Base-by-base conservation (phyloP, 2,888 invertebrate species). In the Dasypogon diadema region DNA sequence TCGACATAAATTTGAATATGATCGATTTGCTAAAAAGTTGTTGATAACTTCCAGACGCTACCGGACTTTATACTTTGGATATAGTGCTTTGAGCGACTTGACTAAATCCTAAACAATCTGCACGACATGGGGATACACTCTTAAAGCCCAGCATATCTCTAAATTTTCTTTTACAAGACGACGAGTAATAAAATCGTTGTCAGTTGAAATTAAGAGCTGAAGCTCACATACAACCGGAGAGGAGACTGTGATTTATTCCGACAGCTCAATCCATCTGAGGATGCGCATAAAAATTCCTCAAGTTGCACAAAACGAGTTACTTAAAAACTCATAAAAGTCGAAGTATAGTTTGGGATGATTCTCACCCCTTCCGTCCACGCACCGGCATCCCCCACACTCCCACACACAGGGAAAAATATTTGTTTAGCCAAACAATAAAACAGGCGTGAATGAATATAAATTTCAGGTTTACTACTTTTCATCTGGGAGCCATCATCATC, bases 311-410 rank as follows among this genome's bases (percentile, higher is more conserved):
- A 74, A 74, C 68, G 65, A 74, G 76, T 76, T 76, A 76, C 76
- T 76, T 76, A 76, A 76, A 76, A 58, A 54, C 74, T 76, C 76
- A 24, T 76, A 74, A 76, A 76, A 76, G 18, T 37, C 5, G 42
- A 65, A 37, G 26, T 55, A n/a, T n/a, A 56, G 22, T 16, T 34
- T 54, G 8, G 22, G 18, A 18, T n/a, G n/a, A n/a, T 54, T 22
- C 54, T 18, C 21, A 54, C 54, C 54, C 54, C 18, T 18, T 54
- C n/a, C 22, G 6, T n/a, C n/a, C n/a, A n/a, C n/a, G n/a, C n/a
- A n/a, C n/a, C n/a, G n/a, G n/a, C n/a, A n/a, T n/a, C n/a, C n/a
- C n/a, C 3, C 30, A 30, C 30, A 30, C 4, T 30, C n/a, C 4
- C 48, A 48, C 48, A 2, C 58, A 24, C 14, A 14, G 48, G 22